Conservation (phyloP, 2,888 invertebrate species). For the Sphinx pinastri region DNA sequence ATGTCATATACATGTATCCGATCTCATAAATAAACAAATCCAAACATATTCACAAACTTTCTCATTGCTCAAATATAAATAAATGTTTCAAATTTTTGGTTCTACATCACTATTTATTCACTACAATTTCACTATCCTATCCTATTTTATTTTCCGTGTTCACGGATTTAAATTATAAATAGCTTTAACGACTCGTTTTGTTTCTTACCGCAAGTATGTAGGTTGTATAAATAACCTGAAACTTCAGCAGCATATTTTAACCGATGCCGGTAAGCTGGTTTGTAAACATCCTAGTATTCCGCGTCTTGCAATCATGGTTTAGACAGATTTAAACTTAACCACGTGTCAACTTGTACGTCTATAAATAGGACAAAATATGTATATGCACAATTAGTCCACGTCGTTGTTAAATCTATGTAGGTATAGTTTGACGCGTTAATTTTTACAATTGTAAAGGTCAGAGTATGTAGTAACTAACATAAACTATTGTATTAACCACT, state of each 20-base stretch:
- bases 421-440: neutral
- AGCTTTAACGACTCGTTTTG: neutral
- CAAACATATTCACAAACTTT: too few relatives aligned
- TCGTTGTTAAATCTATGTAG: constrained; percentile 12
- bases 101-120: neutral
- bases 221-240: constrained; percentile 25
- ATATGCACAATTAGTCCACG: constrained; percentile 15
- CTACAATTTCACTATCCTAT: neutral
- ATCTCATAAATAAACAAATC: too few relatives aligned
- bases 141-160: neutral
- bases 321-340: constrained; percentile 11
- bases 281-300: constrained; percentile 11
- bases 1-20: too few relatives aligned
- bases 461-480: neutral
- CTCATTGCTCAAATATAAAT: too few relatives aligned
- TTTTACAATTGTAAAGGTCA: constrained; percentile 29
- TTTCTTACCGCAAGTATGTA: constrained; percentile 18
- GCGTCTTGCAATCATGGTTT: neutral
- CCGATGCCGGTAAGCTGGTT: constrained; percentile 12
- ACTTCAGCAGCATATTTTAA: constrained; percentile 19
- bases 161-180: constrained; percentile 5
- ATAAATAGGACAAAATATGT: constrained; percentile 6
- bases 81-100: too few relatives aligned
- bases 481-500: neutral
- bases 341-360: constrained; percentile 8